Percentiles rank a stretch among this genome's conserved stretches.
Conservation (phyloP, 2,797 vertebrate species). For the Xiphorhynchus erythropygius region DNA sequence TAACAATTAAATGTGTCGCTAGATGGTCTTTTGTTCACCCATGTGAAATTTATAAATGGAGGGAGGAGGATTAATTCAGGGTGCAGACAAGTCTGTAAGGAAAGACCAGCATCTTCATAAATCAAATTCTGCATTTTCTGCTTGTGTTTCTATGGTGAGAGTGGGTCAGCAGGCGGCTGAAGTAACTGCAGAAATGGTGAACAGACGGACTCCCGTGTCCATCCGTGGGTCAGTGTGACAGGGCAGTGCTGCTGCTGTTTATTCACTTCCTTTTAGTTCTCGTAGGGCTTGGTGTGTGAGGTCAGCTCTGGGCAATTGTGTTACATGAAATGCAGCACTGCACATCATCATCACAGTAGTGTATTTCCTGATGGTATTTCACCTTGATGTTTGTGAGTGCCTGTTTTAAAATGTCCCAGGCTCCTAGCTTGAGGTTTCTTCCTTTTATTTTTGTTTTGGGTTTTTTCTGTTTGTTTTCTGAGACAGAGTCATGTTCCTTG, state of each 20-base stretch:
- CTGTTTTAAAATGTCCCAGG: neutral
- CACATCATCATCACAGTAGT: fast-evolving
- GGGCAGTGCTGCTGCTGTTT: neutral
- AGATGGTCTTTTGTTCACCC: neutral
- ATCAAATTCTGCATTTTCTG: neutral
- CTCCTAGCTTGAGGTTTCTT: neutral
- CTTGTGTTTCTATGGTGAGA: neutral
- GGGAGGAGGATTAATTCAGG: neutral
- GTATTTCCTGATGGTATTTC: neutral
- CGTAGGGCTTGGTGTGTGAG: neutral
- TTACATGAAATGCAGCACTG: fast-evolving
- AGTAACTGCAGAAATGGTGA: neutral
- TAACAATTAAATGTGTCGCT: neutral
- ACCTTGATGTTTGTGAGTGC: neutral
- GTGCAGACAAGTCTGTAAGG: neutral
- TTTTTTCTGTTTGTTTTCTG: no score
- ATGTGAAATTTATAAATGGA: neutral
- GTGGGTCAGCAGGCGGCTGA: neutral
- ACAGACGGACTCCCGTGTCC: neutral
- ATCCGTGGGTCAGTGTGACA: fast-evolving
- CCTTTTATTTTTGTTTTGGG: no score
- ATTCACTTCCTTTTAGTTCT: neutral
- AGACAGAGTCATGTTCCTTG: neutral
- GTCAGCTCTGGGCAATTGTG: fast-evolving
- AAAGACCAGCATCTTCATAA: neutral